Evolutionary conservation across 2,888 invertebrate species (phyloP).

Genomic region (Philhelius pedissequus): DNA sequence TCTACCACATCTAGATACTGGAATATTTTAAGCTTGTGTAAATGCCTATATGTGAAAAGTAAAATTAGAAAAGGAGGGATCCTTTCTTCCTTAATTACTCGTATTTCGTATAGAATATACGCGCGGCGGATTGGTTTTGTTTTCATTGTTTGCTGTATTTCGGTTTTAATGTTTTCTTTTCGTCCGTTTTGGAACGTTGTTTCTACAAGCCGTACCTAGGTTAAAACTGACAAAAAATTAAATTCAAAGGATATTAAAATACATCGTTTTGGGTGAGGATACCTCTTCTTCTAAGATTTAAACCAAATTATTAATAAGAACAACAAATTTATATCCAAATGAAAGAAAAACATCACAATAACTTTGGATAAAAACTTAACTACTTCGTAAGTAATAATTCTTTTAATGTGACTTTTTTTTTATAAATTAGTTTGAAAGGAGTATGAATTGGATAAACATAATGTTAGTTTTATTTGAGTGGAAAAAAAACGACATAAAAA

Average conservation of each 20-base stretch:
- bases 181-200: conserved; percentile 11
- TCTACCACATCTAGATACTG: conserved; percentile 1
- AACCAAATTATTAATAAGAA: background rate
- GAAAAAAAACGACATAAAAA: background rate
- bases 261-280: background rate
- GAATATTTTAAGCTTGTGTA: conserved; percentile 20
- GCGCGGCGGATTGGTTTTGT: conserved; percentile 17
- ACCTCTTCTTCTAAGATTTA: background rate
- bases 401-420: background rate
- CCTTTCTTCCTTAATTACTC: conserved; percentile 47
- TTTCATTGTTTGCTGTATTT: conserved; percentile 22
- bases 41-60: conserved; percentile 18
- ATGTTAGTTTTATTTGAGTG: background rate
- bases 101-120: no score
- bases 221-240: background rate
- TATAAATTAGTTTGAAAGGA: background rate
- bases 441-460: background rate
- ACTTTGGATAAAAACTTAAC: background rate
- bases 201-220: conserved; percentile 1
- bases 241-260: background rate
- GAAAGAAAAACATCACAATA: background rate
- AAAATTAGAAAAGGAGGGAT: conserved; percentile 22
- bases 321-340: background rate
- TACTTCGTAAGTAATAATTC: conserved; percentile 2
- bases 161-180: conserved; percentile 7